Percentiles rank a stretch among this genome's conserved stretches.
Evolutionary conservation across 1,140 invertebrate genomes (phyloP).

Genomic region (Drosophila kikkawai): DNA sequence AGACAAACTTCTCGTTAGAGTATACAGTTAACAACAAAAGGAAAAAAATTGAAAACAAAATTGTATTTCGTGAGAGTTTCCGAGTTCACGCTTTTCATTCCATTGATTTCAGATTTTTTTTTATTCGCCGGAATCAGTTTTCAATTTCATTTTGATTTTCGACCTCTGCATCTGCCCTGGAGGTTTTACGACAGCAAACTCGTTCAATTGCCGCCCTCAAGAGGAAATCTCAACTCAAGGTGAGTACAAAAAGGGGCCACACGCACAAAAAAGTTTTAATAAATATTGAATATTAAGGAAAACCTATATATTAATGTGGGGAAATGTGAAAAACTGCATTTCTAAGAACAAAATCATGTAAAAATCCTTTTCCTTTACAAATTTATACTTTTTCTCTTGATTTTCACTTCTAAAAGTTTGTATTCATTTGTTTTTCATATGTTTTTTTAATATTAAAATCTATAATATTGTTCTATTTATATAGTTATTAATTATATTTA

Average conservation of each 20-base stretch:
- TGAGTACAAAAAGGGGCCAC: conserved; percentile 37
- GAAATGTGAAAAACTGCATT: neutral
- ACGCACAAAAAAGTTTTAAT: neutral
- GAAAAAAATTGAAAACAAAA: neutral
- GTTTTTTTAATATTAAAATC: neutral
- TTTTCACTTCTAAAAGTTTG: neutral
- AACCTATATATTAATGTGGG: neutral
- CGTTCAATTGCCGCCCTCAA: conserved; percentile 84
- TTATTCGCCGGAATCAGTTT: conserved; percentile 18
- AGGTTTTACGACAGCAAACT: conserved; percentile 82
- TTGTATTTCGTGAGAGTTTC: conserved; percentile 16
- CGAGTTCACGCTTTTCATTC: conserved; percentile 10
- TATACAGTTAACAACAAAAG: neutral
- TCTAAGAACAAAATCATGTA: neutral
- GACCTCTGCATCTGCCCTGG: conserved; percentile 56
- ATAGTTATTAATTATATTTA: neutral
- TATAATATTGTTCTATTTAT: neutral
- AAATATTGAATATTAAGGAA: neutral
- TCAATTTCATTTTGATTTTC: conserved; percentile 27
- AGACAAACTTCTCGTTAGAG: neutral
- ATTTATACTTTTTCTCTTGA: neutral
- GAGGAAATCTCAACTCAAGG: conserved; percentile 85
- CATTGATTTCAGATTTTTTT: conserved; percentile 20
- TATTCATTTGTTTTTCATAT: neutral
- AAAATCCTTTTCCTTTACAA: no score